Conservation (phyloP, 2,888 invertebrate genomes). For the Acheta domesticus region DNA sequence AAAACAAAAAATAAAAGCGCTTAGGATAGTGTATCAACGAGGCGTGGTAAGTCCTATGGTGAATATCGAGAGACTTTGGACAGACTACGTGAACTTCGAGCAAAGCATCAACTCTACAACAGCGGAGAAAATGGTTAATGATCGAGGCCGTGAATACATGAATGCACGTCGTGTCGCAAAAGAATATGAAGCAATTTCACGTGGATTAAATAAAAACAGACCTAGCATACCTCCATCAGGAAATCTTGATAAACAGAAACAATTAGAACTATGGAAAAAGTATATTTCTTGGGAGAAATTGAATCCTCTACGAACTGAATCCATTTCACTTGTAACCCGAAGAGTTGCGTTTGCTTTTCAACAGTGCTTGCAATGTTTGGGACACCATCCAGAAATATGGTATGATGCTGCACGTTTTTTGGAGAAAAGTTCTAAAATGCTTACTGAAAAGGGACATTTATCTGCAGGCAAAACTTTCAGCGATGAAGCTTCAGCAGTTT, state of each 20-base stretch:
- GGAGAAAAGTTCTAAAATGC: slow-evolving; percentile 87
- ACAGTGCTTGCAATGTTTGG: slow-evolving; percentile 91
- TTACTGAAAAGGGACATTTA: slow-evolving; percentile 93
- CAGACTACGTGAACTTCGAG: slow-evolving; percentile 96
- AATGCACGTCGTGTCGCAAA: slow-evolving; percentile 94
- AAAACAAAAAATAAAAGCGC: slow-evolving; percentile 99
- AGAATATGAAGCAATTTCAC: slow-evolving; percentile 89
- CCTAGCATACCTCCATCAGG: slow-evolving; percentile 94
- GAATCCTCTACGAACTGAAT: slow-evolving; percentile 94
- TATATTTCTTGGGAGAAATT: slow-evolving; percentile 96
- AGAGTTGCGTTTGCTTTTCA: slow-evolving; percentile 98
- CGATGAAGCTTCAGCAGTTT: slow-evolving; percentile 92
- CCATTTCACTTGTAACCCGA: slow-evolving; percentile 86
- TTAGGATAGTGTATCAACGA: slow-evolving; percentile 93
- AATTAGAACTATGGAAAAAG: slow-evolving; percentile 98
- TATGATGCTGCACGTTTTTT: slow-evolving; percentile 97
- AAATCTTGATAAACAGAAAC: slow-evolving; percentile 85
- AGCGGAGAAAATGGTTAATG: slow-evolving; percentile 97
- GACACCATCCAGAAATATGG: slow-evolving; percentile 99
- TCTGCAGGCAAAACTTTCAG: slow-evolving; percentile 88
- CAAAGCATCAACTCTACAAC: slow-evolving; percentile 84
- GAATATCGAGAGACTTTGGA: slow-evolving; percentile 94
- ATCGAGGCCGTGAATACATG: slow-evolving; percentile 95
- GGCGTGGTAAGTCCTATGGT: slow-evolving; percentile 96
- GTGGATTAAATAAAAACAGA: slow-evolving; percentile 91